Percentiles rank a stretch among this genome's conserved stretches.
These are phyloP conservation scores for Hydractinia echinata DNA, from an alignment of 30 jellyfish, hydroid and myxozoan species.

Conservation along the genomic window DNA sequence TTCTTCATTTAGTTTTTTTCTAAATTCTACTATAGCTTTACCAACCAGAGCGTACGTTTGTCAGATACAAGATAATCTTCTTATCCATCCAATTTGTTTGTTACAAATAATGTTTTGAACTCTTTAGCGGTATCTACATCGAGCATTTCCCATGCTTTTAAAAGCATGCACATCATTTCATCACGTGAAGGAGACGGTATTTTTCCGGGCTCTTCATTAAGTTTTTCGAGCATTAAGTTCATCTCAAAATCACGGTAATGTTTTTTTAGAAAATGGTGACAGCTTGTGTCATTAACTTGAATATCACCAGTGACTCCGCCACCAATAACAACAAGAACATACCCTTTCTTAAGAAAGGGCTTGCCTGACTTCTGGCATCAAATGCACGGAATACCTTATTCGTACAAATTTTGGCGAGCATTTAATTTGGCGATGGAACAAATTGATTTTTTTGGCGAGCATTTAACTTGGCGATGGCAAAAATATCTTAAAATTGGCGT, in stretches of 20 bases:
- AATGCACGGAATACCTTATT: too few species aligned
- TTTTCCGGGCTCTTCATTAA: conserved; percentile 13
- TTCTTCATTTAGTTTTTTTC: conserved; percentile 9
- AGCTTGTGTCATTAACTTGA: conserved; percentile 38
- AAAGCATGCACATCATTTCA: conserved; percentile 36
- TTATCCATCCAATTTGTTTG: conserved; percentile 50
- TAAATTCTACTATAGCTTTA: conserved; percentile 10
- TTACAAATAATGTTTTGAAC: conserved; percentile 34
- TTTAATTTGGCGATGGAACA: too few species aligned
- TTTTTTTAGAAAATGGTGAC: conserved; percentile 22
- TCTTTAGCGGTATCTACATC: conserved; percentile 8
- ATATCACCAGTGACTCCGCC: conserved; percentile 48
- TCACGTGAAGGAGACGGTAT: conserved; percentile 44
- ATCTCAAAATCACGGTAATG: conserved; percentile 25
- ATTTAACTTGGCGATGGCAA: too few species aligned
- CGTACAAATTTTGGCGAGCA: too few species aligned
- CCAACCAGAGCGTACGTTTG: conserved; percentile 6
- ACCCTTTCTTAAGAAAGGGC: too few species aligned
- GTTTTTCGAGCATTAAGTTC: conserved; percentile 33
- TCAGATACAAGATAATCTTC: conserved; percentile 41
- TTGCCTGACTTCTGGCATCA: too few species aligned
- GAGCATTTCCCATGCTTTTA: conserved; percentile 21
- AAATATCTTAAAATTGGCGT: too few species aligned
- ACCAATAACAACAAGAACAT: conserved; percentile 12
- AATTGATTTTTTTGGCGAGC: too few species aligned